phyloP scores from a whole-genome alignment of 1,140 invertebrate genomes.

The Melitaea cinxia region DNA sequence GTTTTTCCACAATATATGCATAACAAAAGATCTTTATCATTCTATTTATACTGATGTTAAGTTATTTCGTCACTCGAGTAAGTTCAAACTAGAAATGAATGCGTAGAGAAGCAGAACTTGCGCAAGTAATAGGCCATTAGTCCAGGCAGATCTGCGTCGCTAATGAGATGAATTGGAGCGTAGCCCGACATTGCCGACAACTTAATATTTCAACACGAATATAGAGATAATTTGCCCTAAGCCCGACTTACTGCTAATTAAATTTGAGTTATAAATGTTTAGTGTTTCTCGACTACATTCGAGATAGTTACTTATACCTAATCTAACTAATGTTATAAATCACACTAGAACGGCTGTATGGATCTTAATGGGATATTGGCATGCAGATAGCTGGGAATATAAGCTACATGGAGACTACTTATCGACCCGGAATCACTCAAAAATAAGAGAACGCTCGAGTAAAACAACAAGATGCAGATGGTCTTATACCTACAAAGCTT shows the following conservation, averaged over 20 bases:
- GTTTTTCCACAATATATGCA: too few relatives aligned
- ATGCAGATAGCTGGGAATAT: too few relatives aligned
- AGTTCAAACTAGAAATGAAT: not conserved
- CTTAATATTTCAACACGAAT: slow-evolving; percentile 27
- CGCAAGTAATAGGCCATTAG: slow-evolving; percentile 4
- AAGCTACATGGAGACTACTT: too few relatives aligned
- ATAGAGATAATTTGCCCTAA: slow-evolving; percentile 23
- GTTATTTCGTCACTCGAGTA: not conserved
- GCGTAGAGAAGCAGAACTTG: not conserved
- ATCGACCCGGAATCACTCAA: too few relatives aligned
- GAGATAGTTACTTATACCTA: not conserved
- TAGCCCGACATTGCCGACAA: slow-evolving; percentile 13
- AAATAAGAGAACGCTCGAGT: too few relatives aligned
- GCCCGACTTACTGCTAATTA: slow-evolving; percentile 27
- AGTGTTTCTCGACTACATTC: not conserved
- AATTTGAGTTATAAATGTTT: slow-evolving; percentile 27
- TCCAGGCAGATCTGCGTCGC: slow-evolving; percentile 16
- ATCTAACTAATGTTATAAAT: not conserved
- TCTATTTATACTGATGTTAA: too few relatives aligned
- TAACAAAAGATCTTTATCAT: too few relatives aligned
- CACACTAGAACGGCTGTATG: too few relatives aligned
- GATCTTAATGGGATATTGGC: too few relatives aligned
- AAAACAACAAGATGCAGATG: too few relatives aligned
- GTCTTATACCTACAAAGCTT: too few relatives aligned
- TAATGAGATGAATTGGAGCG: slow-evolving; percentile 34